phyloP scores from a whole-genome alignment of 2,113 vertebrate genomes.

The Vombatus ursinus region DNA sequence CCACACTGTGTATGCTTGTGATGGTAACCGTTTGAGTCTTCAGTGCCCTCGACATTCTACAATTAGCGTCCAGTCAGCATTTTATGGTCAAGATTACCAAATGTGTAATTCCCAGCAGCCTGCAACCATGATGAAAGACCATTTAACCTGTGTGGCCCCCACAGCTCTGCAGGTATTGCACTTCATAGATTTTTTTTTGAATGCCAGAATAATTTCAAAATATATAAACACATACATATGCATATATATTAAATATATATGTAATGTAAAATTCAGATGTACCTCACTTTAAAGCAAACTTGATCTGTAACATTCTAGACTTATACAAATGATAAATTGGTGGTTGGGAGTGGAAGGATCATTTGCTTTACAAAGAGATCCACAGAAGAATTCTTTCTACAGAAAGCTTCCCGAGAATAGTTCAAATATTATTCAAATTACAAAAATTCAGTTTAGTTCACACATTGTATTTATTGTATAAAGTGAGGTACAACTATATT shows the following conservation, averaged over 20 bases:
- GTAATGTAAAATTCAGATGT: not conserved
- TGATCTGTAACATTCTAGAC: not conserved
- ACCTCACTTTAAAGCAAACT: not conserved
- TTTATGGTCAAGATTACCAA: conserved; percentile 88
- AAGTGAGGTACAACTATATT: not conserved
- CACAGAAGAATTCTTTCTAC: not conserved
- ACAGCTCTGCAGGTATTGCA: conserved; percentile 93
- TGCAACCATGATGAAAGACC: conserved; percentile 75
- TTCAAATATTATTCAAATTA: not conserved
- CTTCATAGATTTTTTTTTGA: not conserved
- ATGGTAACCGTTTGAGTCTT: conserved; percentile 91
- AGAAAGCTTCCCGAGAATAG: not conserved
- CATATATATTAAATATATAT: not conserved
- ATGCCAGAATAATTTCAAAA: not conserved
- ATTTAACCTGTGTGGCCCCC: conserved; percentile 87
- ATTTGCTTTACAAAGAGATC: conserved; percentile 5
- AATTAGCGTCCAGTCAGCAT: conserved; percentile 93
- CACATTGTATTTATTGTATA: not conserved
- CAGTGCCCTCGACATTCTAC: conserved; percentile 95
- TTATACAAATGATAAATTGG: not conserved
- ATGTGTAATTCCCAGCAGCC: conserved; percentile 80
- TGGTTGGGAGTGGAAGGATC: not conserved
- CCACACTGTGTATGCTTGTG: conserved; percentile 92
- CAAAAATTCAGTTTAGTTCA: not conserved
- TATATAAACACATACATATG: not conserved